Evolutionary conservation across 1,140 invertebrate species (phyloP), one percentile per base, ranked within the genome.

Genomic region (Pachyrhynchus sulphureomaculatus): DNA sequence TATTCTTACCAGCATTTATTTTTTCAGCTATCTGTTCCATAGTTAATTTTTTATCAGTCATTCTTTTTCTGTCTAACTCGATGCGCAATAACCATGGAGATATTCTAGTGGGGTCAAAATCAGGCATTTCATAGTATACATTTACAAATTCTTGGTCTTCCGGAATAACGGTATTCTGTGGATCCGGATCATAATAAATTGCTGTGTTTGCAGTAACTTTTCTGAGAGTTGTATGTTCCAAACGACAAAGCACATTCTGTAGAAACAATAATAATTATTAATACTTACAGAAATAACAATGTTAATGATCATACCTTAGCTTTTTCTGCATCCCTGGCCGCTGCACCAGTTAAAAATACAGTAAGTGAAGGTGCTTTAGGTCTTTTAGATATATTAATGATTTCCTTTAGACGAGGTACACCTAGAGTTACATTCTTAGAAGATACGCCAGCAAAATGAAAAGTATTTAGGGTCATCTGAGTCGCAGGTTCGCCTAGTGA

Each of bases 1-100:
- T n/a, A n/a, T n/a, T n/a, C n/a, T n/a, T n/a, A 13, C 96, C 96
- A 60, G 93, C 92, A 73, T 98, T 98, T 44, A 99, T 99, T 76
- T 99, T 99, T 76, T 99, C 96, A 0, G 96, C 96, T 68, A 99
- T 99, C 75, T 98, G 95, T 81, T 99, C 97, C 97, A 99, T 99
- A 13, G 96, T 99, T 20, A 99, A 80, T 79, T 99, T 99, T 70
- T 99, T 99, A 80, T 99, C 98, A 17, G 95, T 98, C 96, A 99
- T 99, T 72, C 95, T 86, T 75, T 99, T 99, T 47, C 97, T 86
- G 77, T 99, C 97, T 32, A 99, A 80, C 75, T 99, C 97, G 66
- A 99, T 96, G 81, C 98, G 90, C 4, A 99, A 79, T 12, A 99
- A 75, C 98, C 98, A 99, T 0, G 97, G 96, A 1, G 96, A 98